A percentile compares a stretch with the other conserved stretches of the same genome.
These are phyloP conservation scores for Tribolium castaneum DNA, from an alignment of 1,140 invertebrate genomes.

Conservation along the genomic window DNA sequence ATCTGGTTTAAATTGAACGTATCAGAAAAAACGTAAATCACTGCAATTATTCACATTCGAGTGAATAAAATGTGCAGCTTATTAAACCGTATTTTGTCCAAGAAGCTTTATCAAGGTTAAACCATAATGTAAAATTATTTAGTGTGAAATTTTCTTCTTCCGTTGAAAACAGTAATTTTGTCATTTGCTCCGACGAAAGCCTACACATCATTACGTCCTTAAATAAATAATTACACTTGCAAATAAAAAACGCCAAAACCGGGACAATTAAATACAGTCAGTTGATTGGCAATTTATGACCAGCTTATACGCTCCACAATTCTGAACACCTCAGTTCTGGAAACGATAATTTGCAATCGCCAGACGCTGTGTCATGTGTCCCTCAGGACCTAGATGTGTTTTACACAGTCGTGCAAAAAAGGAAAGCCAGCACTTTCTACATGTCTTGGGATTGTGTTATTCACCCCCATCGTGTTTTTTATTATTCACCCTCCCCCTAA, in stretches of 20 bases:
- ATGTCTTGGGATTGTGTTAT: neutral
- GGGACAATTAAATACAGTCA: neutral
- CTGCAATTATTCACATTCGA: neutral
- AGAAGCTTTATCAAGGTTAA: neutral
- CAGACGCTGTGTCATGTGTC: neutral
- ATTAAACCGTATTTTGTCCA: neutral
- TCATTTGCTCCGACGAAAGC: neutral
- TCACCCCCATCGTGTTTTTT: neutral
- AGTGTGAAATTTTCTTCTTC: slow-evolving; percentile 13
- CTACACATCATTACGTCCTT: slow-evolving; percentile 1
- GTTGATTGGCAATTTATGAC: neutral
- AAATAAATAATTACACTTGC: slow-evolving; percentile 21
- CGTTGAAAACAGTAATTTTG: slow-evolving; percentile 26
- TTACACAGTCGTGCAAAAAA: neutral
- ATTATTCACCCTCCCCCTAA: neutral
- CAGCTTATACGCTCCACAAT: neutral
- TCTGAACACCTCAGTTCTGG: too few relatives aligned
- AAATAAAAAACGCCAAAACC: neutral
- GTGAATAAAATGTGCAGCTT: neutral
- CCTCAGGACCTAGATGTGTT: neutral
- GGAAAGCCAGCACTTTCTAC: neutral
- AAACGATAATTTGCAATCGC: slow-evolving; percentile 12
- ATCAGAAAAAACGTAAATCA: neutral
- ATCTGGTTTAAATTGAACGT: neutral
- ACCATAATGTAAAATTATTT: neutral